Conservation (phyloP, 2,113 vertebrate species). For the Zosterops japonicus region DNA sequence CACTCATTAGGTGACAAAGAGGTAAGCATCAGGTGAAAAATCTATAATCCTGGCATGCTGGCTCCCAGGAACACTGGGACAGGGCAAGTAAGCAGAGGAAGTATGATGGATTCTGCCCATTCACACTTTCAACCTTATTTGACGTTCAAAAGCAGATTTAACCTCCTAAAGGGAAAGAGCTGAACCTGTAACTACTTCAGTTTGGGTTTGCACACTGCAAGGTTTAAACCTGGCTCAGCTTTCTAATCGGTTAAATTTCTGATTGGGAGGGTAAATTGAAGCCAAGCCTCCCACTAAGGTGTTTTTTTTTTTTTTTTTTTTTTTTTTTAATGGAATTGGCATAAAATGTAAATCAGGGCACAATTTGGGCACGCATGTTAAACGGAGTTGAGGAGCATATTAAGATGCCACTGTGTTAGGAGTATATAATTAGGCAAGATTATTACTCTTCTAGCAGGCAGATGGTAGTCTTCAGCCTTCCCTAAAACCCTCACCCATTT, state of each 20-base stretch:
- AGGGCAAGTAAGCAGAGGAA: not conserved
- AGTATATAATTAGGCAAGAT: conserved; percentile 15
- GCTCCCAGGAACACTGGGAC: not conserved
- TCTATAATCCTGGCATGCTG: not conserved
- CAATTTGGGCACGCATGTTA: not conserved
- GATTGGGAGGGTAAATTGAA: not conserved
- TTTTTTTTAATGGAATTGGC: not conserved
- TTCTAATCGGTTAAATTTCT: not conserved
- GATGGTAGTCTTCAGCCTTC: conserved; percentile 48
- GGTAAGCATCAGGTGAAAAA: not conserved
- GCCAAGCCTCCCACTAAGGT: not conserved
- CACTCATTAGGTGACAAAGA: not conserved
- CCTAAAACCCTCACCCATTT: conserved; percentile 7
- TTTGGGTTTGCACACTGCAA: not conserved
- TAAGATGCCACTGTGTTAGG: not conserved
- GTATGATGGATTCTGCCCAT: not conserved
- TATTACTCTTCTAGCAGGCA: conserved; percentile 30
- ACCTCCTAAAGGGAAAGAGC: not conserved
- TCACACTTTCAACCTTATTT: not conserved
- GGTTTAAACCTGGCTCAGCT: not conserved
- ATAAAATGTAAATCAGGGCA: not conserved
- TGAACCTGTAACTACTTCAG: not conserved
- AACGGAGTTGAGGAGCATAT: not conserved
- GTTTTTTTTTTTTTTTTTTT: not conserved
- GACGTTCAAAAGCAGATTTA: not conserved